Base-by-base conservation (phyloP, 2,113 vertebrate species). In the Phylloscopus whistleri region DNA sequence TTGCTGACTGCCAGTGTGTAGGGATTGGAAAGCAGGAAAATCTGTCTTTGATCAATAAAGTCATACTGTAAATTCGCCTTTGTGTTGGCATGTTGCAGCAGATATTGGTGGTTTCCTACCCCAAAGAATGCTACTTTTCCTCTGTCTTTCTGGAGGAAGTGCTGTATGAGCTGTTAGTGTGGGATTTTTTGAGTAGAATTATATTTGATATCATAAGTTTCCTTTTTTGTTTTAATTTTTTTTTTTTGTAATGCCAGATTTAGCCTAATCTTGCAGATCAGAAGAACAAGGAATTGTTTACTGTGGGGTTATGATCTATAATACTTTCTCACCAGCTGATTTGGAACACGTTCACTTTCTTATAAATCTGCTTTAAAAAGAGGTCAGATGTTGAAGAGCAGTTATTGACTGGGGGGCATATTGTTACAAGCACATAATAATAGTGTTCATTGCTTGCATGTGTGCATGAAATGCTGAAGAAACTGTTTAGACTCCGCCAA, bases 391-490 rank as follows among this genome's bases (percentile, higher is more conserved):
- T 68, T 90, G 66, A 87, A 82, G 19, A 89, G 41, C 64, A 70
- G 27, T 86, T 86, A 28, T 33, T 85, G 92, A 74, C 85, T 88
- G 55, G 22, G 44, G 62, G 63, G n/a, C 41, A 55, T 84, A 27
- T 41, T 20, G 43, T 77, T 87, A 70, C 39, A 62, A 93, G 58
- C 31, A 68, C 67, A 90, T 85, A 90, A 72, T 86, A 93, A 72
- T 48, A 62, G 41, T 33, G 48, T 64, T 92, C 16, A 31, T 76
- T 94, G 62, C 79, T 64, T 76, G 60, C 66, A 90, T 74, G 37
- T 68, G n/a, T 60, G 30, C 68, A 39, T 83, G 84, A 94, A 90
- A 89, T 87, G 76, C 77, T 88, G 76, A 94, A 94, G 84, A 93
- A 92, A 91, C 59, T 94, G 68, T 93, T 90, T 90, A 76, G 94